Percentiles rank a stretch among this genome's conserved stretches.
Evolutionary conservation across 2,888 invertebrate genomes (phyloP).

Genomic region (Clitarchus hookeri): DNA sequence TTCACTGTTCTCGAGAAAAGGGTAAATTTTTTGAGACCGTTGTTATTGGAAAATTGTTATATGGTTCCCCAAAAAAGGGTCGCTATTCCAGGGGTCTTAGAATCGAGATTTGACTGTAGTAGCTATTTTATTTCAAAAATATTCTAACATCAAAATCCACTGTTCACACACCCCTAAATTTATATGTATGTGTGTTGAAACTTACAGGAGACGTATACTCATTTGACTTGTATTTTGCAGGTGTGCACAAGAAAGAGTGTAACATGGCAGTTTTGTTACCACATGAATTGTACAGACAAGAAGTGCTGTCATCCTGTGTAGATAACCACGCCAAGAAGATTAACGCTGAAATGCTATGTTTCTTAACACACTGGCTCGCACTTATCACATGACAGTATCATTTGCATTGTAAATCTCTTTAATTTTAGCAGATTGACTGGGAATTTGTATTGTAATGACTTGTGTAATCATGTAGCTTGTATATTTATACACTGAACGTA

Average conservation of each 20-base stretch:
- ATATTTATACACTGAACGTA: background rate
- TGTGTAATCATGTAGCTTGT: background rate
- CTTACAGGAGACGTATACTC: too few species aligned
- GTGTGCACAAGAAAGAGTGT: background rate
- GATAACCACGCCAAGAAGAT: background rate
- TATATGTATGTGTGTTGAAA: too few species aligned
- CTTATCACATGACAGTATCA: background rate
- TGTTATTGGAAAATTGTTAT: too few species aligned
- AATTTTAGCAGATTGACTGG: background rate
- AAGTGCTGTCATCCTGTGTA: background rate
- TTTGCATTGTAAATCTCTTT: background rate
- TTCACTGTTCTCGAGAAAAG: too few species aligned
- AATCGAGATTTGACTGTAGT: too few species aligned
- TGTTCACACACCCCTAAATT: too few species aligned
- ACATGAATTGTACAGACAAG: constrained; percentile 4
- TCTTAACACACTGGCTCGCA: background rate
- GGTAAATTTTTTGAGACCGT: too few species aligned
- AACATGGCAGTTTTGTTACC: background rate
- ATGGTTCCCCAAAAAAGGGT: too few species aligned
- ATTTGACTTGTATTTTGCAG: background rate
- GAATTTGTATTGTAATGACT: background rate
- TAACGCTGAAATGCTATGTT: background rate
- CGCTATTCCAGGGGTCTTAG: too few species aligned
- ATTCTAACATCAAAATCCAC: too few species aligned
- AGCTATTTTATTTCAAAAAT: too few species aligned